Base-by-base conservation (phyloP, 2,888 invertebrate genomes). In the Drosophila melanocephala region DNA sequence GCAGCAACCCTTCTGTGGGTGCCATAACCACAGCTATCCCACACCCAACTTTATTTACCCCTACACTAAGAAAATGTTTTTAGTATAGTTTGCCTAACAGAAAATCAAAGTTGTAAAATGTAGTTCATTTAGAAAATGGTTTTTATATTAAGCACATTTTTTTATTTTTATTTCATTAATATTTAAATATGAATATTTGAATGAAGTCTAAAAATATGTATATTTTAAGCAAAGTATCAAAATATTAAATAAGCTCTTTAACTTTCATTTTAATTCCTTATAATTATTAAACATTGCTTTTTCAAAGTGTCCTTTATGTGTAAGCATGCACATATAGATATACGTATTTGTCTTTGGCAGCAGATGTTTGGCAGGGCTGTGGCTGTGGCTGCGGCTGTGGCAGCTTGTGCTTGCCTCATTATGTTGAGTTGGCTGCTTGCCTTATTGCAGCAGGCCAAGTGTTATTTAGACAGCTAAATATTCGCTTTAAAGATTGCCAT, bases 391-490 rank as follows among this genome's bases (percentile, higher is more conserved):
- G 68, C 56, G 81, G 81, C 70, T 59, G 68, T 32, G 72, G 71
- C 62, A 60, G 57, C 60, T 58, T 35, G 26, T 35, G 66, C 57
- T 61, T 78, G 76, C 73, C 74, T 81, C 79, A 87, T 87, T 87
- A 81, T 83, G 77, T 74, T 79, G 75, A 75, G 81, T 77, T 85
- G 77, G 72, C 56, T 74, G 69, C 69, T 75, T 75, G 64, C 64
- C 60, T 65, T 70, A 59, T 42, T 67, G 52, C 63, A 72, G 51
- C 50, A 59, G 58, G 39, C 63, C 53, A 58, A 64, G 47, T 53
- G 44, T 47, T 56, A 50, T 33, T 26, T 59, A 73, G 64, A 58
- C 56, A 52, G 57, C 44, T 67, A 53, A 58, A 75, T 69, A 63
- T 63, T 42, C 42, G 9, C 44, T 78, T 74, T 66, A 74, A 71